Base-by-base conservation (phyloP, 2,797 vertebrate species). In the Sebastes hubbsi region DNA sequence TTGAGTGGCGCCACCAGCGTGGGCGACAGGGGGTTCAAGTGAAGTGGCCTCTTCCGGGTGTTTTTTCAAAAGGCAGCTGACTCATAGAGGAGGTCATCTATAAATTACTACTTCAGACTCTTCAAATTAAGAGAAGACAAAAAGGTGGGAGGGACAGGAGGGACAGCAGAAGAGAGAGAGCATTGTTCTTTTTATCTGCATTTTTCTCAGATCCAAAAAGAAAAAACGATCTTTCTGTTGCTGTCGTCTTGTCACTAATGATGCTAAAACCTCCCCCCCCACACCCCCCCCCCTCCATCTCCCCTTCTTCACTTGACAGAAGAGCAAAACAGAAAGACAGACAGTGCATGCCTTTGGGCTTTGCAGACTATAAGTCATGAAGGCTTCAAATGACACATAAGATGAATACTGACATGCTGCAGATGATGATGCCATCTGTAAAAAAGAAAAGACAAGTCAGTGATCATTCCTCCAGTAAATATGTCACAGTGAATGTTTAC, bases 21-120 rank as follows among this genome's bases (percentile, higher is more conserved):
- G 89, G 91, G 89, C 68, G 74, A 73, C 55, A 18, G 49, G 13
- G 65, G 80, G 64, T 75, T 89, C 76, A 71, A 88, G 85, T 87
- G 78, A 73, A 85, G 81, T 76, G 72, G 66, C 82, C 87, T 82
- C 77, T 81, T 81, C 75, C n/a, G 22, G 34, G 58, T 38, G 55
- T 38, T 22, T 86, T 87, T 91, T 88, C 81, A 79, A 84, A 70
- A 89, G 87, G 73, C 77, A 77, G 6, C 75, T 87, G 85, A 93
- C 80, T 88, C 83, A 87, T 9, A 10, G 64, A 55, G 65, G 74
- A 85, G 86, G 86, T 86, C 76, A 78, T 79, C 76, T 83, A 80
- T 83, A 84, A 88, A 90, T 89, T 64, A 80, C 67, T 56, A 66
- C 82, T 86, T 88, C 81, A 89, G 74, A 81, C 77, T 59, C 62